A percentile compares a stretch with the other conserved stretches of the same genome.
phyloP scores from a whole-genome alignment of 2,113 vertebrate genomes.

The Murina feae region DNA sequence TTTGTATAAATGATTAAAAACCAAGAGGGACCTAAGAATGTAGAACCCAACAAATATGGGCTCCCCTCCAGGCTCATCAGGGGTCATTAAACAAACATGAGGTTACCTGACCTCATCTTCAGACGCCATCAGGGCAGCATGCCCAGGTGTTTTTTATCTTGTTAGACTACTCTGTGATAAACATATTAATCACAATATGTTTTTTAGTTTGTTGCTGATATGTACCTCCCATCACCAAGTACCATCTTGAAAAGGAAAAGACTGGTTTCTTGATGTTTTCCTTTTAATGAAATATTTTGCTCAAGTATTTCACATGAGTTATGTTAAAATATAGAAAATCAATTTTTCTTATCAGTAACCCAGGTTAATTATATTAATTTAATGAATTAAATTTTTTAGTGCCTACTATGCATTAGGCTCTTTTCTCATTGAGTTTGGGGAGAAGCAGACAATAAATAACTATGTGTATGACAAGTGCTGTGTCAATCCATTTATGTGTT shows the following conservation, averaged over 20 bases:
- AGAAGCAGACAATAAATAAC: background rate
- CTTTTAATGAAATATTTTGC: background rate
- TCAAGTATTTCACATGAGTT: background rate
- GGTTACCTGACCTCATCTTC: background rate
- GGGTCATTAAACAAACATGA: background rate
- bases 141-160: background rate
- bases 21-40: background rate
- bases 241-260: background rate
- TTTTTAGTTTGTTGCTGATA: background rate
- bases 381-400: background rate
- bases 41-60: background rate
- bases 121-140: background rate
- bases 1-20: conserved; percentile 47
- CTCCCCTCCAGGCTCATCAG: background rate
- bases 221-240: background rate
- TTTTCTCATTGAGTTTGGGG: background rate
- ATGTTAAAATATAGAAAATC: conserved; percentile 10
- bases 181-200: background rate
- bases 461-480: background rate
- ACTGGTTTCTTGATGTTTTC: background rate
- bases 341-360: background rate
- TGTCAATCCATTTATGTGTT: background rate
- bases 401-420: background rate
- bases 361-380: background rate
- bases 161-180: background rate